Evolutionary conservation across 2,113 vertebrate genomes (phyloP).

Genomic region (Myrmecobius fasciatus): DNA sequence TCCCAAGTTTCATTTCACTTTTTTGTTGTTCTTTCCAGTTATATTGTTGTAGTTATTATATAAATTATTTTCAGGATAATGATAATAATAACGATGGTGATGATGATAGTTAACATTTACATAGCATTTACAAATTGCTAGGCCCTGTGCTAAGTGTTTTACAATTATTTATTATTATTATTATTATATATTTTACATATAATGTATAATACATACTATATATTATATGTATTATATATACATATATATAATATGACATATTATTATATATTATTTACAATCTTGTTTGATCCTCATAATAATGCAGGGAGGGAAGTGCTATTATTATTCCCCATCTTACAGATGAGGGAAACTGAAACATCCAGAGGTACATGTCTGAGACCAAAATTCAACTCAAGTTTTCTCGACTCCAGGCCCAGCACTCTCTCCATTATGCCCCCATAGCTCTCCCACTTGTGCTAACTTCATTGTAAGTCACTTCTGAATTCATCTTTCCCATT

Average conservation of each 20-base stretch:
- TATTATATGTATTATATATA: too few relatives aligned
- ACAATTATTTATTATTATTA: not conserved
- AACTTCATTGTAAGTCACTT: not conserved
- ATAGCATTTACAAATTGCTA: not conserved
- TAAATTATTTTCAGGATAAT: not conserved
- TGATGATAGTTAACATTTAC: not conserved
- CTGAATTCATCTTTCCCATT: too few relatives aligned
- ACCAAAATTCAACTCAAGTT: not conserved
- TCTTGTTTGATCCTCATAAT: not conserved
- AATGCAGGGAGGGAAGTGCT: not conserved
- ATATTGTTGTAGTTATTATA: not conserved
- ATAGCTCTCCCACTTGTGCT: not conserved
- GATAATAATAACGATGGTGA: not conserved
- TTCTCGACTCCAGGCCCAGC: not conserved
- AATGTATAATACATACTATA: too few relatives aligned
- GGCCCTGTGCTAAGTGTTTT: not conserved
- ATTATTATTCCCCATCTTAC: not conserved
- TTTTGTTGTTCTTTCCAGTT: not conserved
- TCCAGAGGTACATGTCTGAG: not conserved
- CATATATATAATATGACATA: too few relatives aligned
- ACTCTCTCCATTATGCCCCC: too few relatives aligned
- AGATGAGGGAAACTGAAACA: not conserved
- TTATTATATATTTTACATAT: too few relatives aligned
- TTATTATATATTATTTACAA: too few relatives aligned
- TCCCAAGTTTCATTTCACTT: not conserved